Evolutionary conservation across 2,888 invertebrate species (phyloP).

Genomic region (Hirtodrosophila duncani): DNA sequence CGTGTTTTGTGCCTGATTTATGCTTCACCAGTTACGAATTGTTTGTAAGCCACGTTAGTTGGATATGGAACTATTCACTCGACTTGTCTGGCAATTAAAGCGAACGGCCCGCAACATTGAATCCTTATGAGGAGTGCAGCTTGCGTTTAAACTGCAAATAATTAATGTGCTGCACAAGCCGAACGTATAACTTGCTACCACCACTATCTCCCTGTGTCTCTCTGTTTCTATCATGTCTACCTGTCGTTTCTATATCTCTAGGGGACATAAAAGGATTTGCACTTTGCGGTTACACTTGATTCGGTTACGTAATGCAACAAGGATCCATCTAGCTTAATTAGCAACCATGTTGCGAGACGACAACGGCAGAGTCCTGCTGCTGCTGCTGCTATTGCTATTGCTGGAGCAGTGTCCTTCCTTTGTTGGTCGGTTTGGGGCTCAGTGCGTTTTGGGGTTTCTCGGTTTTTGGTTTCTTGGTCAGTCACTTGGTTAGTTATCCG

Average conservation of each 20-base stretch:
- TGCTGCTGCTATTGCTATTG: too few species aligned
- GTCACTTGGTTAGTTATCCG: conserved; percentile 11
- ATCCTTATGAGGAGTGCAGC: conserved; percentile 13
- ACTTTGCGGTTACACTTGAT: conserved; percentile 49
- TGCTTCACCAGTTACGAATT: conserved; percentile 40
- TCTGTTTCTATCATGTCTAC: neutral
- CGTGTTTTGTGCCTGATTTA: conserved; percentile 47
- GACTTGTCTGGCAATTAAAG: conserved; percentile 52
- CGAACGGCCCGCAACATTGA: conserved; percentile 5
- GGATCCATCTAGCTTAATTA: conserved; percentile 51
- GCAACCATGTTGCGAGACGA: conserved; percentile 22
- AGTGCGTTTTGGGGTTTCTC: conserved; percentile 28
- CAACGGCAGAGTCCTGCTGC: neutral
- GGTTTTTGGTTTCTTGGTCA: conserved; percentile 16
- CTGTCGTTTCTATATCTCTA: neutral
- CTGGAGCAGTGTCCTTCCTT: conserved; percentile 7
- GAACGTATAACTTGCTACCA: too few species aligned
- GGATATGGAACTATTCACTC: conserved; percentile 11
- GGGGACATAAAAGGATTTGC: conserved; percentile 7
- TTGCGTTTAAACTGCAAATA: conserved; percentile 44
- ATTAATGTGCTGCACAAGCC: conserved; percentile 51
- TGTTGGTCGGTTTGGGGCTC: conserved; percentile 6
- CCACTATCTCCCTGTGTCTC: conserved; percentile 5
- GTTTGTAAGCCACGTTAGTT: conserved; percentile 33
- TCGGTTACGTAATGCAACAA: conserved; percentile 37